Evolutionary conservation across 1,140 invertebrate genomes (phyloP).

Genomic region (Dinoponera quadriceps): DNA sequence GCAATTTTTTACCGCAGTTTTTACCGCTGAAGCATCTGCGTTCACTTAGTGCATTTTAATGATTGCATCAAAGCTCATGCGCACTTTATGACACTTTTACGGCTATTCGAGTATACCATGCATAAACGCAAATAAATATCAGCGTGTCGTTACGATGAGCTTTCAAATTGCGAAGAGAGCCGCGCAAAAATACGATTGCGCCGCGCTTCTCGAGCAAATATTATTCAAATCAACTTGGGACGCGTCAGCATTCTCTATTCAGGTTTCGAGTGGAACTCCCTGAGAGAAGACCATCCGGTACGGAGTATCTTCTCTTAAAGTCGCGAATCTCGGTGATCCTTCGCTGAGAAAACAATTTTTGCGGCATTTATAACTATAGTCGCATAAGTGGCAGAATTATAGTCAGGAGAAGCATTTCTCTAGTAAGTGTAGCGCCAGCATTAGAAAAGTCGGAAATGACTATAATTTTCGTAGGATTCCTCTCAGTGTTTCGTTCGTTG

Average conservation of each 20-base stretch:
- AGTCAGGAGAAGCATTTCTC: no score
- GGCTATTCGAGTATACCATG: neutral
- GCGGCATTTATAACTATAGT: no score
- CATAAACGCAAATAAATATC: neutral
- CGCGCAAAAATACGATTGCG: neutral
- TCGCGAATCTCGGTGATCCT: no score
- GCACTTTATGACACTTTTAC: neutral
- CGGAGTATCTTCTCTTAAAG: no score
- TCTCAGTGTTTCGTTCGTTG: neutral
- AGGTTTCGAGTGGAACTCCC: neutral
- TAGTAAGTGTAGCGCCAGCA: no score
- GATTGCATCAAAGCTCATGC: neutral
- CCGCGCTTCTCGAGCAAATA: neutral
- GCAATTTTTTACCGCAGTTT: neutral
- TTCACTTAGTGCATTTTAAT: constrained; percentile 2
- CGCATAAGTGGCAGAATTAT: no score
- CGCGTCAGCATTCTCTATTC: neutral
- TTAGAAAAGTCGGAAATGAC: no score
- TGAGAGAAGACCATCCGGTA: no score
- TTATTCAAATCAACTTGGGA: neutral
- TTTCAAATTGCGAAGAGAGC: neutral
- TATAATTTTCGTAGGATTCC: no score
- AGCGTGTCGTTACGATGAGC: neutral
- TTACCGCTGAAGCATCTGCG: neutral
- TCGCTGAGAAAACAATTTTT: no score